These are phyloP conservation scores for Sparus aurata DNA, from an alignment of 2,797 vertebrate species.

Conservation along the genomic window DNA sequence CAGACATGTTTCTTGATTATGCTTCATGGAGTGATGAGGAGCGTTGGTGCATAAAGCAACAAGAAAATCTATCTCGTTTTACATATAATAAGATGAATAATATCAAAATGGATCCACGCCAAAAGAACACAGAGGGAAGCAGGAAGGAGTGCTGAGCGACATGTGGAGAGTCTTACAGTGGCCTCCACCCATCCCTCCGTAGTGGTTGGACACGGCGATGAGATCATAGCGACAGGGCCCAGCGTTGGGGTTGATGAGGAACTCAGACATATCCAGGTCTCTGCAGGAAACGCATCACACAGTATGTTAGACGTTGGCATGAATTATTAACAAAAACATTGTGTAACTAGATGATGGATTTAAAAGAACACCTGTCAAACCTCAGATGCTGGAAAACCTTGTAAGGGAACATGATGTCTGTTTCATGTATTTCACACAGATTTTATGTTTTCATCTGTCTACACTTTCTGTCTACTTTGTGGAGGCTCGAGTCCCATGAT, in stretches of 20 bases:
- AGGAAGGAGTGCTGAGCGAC: background rate
- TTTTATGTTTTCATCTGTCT: no score
- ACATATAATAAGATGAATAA: background rate
- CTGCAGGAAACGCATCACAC: slow-evolving; percentile 74
- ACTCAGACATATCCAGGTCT: slow-evolving; percentile 99
- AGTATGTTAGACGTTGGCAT: no score
- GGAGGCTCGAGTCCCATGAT: no score
- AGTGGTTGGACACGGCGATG: slow-evolving; percentile 99
- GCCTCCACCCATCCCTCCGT: slow-evolving; percentile 98
- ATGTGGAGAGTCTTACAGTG: slow-evolving; percentile 90
- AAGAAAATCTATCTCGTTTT: background rate
- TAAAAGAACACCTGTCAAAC: no score
- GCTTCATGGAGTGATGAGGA: background rate
- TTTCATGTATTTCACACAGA: no score
- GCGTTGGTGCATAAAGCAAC: background rate
- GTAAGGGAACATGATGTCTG: no score
- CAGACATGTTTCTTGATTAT: background rate
- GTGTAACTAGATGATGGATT: no score
- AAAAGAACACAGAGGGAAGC: background rate
- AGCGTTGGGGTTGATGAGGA: slow-evolving; percentile 97
- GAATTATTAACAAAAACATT: no score
- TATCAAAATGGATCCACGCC: background rate
- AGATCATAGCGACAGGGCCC: slow-evolving; percentile 96
- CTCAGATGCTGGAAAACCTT: no score
- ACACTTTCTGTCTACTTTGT: no score